Evolutionary conservation across 2,888 invertebrate genomes (phyloP), one percentile per base, ranked within the genome.

Genomic region (Catocala fraxini): DNA sequence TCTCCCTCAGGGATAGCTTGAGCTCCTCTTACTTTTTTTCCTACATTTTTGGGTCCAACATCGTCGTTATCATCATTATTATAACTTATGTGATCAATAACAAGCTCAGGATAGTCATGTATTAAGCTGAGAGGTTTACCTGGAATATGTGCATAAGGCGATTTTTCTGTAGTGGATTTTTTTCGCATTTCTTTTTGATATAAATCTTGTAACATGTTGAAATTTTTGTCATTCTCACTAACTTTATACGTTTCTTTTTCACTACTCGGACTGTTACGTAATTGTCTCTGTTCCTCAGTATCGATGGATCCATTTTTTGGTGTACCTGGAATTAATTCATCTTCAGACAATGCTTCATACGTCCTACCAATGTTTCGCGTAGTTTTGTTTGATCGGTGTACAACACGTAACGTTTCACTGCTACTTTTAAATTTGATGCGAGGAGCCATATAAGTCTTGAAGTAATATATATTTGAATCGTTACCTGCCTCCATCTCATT

Each of bases 381-480:
- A 13, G 61, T 56, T 45, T 52, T 62, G 52, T 66, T 66, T 43
- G 42, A 46, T 10, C 25, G 13, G n/a, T 6, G 56, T 51, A 35
- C 41, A 46, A 5, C 13, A 43, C 59, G 34, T 13, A 47, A 6
- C 34, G 46, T 33, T 51, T 66, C 60, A 54, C 7, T 56, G 47
- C 61, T 70, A n/a, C 49, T 65, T 60, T 57, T 67, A 39, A 49
- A 64, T 54, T 58, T 59, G 11, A 64, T 55, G 7, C 33, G 49
- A 49, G 70, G 71, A 7, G 61, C 34, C 51, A 61, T 42, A 15
- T 47, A 11, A 5, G 72, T 67, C 56, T 83, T 79, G 15, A 84
- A 56, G 53, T 73, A 79, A 63, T 79, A 80, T 54, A 84, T 70
- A 59, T 77, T 69, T 5, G 84, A 84, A 70, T 84, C 68, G 65